These are phyloP conservation scores for Phaonia tiefii DNA, from an alignment of 2,888 invertebrate genomes.

Conservation along the genomic window DNA sequence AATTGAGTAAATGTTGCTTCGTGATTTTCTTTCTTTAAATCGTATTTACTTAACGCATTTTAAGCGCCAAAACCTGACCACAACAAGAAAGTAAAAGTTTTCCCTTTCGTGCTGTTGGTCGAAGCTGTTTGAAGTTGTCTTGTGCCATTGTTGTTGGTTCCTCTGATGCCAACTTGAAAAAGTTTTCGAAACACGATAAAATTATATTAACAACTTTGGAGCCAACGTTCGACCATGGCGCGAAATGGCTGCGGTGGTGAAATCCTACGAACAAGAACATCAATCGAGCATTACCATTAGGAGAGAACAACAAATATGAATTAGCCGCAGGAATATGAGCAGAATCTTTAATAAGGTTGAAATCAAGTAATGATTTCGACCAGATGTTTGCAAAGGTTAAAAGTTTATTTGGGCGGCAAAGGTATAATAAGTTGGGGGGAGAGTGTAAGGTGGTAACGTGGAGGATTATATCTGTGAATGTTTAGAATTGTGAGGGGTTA, in stretches of 20 bases:
- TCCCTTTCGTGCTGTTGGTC: conserved; percentile 2
- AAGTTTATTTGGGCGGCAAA: conserved; percentile 4
- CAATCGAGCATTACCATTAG: conserved; percentile 26
- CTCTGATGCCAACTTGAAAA: conserved; percentile 3
- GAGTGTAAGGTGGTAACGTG: no score
- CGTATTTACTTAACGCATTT: conserved; percentile 60
- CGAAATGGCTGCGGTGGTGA: neutral
- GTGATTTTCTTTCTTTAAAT: conserved; percentile 59
- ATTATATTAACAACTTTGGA: conserved; percentile 33
- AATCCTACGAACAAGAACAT: conserved; percentile 15
- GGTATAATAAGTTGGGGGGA: no score
- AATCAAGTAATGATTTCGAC: conserved; percentile 43
- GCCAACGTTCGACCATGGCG: conserved; percentile 25
- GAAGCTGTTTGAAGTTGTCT: conserved; percentile 19
- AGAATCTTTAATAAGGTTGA: conserved; percentile 57
- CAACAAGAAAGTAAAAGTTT: conserved; percentile 44
- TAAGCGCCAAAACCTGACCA: conserved; percentile 60
- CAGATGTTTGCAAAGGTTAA: conserved; percentile 43
- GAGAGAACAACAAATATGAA: conserved; percentile 40
- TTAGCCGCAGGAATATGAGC: conserved; percentile 50
- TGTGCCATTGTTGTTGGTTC: conserved; percentile 2
- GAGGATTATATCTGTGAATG: no score
- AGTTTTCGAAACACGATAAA: conserved; percentile 29
- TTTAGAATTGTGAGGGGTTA: no score
- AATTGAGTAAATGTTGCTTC: conserved; percentile 60